Percentiles rank a stretch among this genome's conserved stretches.
phyloP scores from a whole-genome alignment of 2,888 invertebrate species.

The Chymomyza caudatula region DNA sequence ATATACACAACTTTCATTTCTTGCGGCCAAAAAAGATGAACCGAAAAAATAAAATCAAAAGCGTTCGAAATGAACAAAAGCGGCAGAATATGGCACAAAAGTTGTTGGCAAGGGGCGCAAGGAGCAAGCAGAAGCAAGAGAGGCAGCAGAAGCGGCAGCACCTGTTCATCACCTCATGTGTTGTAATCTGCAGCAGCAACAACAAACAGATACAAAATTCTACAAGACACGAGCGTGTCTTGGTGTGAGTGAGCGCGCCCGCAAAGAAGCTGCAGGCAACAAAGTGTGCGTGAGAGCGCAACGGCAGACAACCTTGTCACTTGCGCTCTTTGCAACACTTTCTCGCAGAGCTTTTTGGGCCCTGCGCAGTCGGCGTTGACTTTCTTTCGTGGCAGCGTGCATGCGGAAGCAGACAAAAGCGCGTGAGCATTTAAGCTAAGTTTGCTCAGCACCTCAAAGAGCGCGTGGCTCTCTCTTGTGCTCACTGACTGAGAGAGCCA shows the following conservation, averaged over 20 bases:
- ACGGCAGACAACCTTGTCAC: conserved; percentile 52
- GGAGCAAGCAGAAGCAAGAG: background rate
- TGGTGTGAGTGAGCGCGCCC: background rate
- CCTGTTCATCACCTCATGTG: conserved; percentile 68
- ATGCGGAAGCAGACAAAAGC: conserved; percentile 64
- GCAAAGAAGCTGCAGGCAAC: background rate
- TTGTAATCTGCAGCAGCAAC: conserved; percentile 54
- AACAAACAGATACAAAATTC: conserved; percentile 30
- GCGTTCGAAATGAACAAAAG: conserved; percentile 57
- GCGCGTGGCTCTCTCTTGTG: conserved; percentile 30
- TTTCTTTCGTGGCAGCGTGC: conserved; percentile 33
- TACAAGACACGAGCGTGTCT: background rate
- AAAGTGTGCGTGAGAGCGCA: conserved; percentile 3
- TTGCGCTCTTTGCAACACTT: conserved; percentile 46
- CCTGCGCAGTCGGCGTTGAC: conserved; percentile 33
- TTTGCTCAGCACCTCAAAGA: background rate
- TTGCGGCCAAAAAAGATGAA: conserved; percentile 35
- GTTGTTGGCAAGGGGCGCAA: background rate
- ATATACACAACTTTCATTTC: conserved; percentile 67
- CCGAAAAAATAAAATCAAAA: conserved; percentile 49
- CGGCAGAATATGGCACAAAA: conserved; percentile 47
- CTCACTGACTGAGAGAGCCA: conserved; percentile 4
- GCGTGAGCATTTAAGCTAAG: conserved; percentile 40
- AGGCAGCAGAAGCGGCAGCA: conserved; percentile 29
- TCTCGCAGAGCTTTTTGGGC: conserved; percentile 46